phyloP scores from a whole-genome alignment of 2,888 invertebrate species.

The Drosophila maculinotata region DNA sequence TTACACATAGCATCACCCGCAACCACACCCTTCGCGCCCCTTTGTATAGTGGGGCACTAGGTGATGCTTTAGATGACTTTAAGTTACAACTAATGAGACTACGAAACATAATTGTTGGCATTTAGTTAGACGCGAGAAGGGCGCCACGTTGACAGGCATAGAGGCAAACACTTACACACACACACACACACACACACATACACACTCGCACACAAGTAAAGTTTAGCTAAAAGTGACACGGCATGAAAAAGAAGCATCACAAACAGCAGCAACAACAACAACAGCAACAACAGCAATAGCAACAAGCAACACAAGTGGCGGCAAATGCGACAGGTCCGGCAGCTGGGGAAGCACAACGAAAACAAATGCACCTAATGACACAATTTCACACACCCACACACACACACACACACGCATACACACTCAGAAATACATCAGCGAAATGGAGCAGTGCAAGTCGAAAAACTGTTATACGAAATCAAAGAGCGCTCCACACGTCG shows the following conservation, averaged over 20 bases:
- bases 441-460: slow-evolving; percentile 13
- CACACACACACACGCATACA: slow-evolving; percentile 2
- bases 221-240: slow-evolving; percentile 58
- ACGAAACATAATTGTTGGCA: slow-evolving; percentile 78
- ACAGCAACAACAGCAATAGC: slow-evolving; percentile 31
- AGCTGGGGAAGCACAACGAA: slow-evolving; percentile 65
- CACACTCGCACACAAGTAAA: slow-evolving; percentile 21
- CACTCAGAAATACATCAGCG: slow-evolving; percentile 4
- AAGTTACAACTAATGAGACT: slow-evolving; percentile 77
- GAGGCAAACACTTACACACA: slow-evolving; percentile 14
- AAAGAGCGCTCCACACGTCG: slow-evolving; percentile 39
- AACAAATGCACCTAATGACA: slow-evolving; percentile 81
- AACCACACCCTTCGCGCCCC: not conserved
- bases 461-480: slow-evolving; percentile 49
- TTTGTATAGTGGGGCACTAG: not conserved
- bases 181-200: slow-evolving; percentile 18
- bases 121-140: slow-evolving; percentile 61
- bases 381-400: slow-evolving; percentile 52
- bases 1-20: slow-evolving; percentile 43
- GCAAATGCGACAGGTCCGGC: slow-evolving; percentile 50
- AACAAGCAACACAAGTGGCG: slow-evolving; percentile 40
- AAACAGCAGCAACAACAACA: slow-evolving; percentile 35
- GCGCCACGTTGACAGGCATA: slow-evolving; percentile 41
- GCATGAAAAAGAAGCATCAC: slow-evolving; percentile 57
- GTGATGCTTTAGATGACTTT: slow-evolving; percentile 59